Conservation (phyloP, 1,140 invertebrate species). For the Pachyrhynchus sulphureomaculatus region DNA sequence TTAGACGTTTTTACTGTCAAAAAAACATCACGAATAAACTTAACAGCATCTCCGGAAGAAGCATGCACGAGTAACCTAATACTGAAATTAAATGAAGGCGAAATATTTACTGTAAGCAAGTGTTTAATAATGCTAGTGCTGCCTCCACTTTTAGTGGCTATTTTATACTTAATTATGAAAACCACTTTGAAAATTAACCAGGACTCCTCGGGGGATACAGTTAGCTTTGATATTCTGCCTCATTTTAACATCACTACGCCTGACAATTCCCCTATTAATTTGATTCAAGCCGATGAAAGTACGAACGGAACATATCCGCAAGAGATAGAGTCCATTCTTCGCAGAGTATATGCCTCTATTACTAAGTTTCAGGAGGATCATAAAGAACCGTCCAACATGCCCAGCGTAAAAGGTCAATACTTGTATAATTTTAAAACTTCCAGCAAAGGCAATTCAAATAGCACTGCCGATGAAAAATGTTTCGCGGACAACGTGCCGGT, state of each 20-base stretch:
- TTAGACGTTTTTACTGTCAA: conserved; percentile 21
- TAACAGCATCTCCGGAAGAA: not conserved
- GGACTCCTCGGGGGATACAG: not conserved
- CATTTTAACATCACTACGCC: conserved; percentile 15
- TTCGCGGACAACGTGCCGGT: not conserved
- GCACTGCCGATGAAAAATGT: not conserved
- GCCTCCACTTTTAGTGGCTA: not conserved
- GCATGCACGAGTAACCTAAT: not conserved
- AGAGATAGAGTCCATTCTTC: conserved; percentile 10
- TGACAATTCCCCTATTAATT: no score
- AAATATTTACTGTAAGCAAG: not conserved
- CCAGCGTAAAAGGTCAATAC: conserved; percentile 8
- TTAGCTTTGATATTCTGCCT: not conserved
- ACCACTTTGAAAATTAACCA: not conserved
- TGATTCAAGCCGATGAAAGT: not conserved
- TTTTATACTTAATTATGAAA: conserved; percentile 16
- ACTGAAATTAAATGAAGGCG: not conserved
- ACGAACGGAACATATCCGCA: not conserved
- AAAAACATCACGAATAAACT: not conserved
- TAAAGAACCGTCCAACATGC: conserved; percentile 4
- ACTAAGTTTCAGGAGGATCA: conserved; percentile 13
- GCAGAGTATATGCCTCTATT: conserved; percentile 5
- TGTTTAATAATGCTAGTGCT: not conserved
- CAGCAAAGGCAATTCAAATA: not conserved
- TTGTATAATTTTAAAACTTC: not conserved